These are phyloP conservation scores for Nycticorax nycticorax DNA, from an alignment of 2,113 vertebrate species.

Conservation along the genomic window DNA sequence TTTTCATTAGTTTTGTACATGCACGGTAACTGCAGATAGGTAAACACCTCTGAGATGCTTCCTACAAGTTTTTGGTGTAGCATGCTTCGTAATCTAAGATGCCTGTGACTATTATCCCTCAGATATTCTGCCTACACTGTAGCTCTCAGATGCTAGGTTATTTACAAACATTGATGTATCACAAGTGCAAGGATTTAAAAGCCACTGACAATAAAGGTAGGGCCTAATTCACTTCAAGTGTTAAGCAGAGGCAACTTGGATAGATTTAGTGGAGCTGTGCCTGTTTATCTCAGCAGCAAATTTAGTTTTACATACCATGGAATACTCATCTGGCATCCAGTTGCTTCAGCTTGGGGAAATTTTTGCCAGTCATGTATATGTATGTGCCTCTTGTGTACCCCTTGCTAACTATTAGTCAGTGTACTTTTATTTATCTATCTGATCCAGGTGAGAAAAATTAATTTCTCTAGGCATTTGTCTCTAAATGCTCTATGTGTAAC, in stretches of 20 bases:
- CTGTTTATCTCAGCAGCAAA: slow-evolving; percentile 24
- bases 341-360: neutral
- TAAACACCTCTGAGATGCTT: slow-evolving; percentile 1
- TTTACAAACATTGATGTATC: neutral
- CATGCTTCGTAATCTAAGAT: neutral
- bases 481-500: neutral
- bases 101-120: neutral
- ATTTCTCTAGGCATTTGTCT: neutral
- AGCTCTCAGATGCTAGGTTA: neutral
- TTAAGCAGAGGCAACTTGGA: neutral
- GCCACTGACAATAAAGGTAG: neutral
- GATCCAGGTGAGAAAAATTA: neutral
- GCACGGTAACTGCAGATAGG: neutral
- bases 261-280: slow-evolving; percentile 4
- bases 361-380: neutral
- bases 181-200: neutral
- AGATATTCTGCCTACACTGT: neutral
- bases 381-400: neutral
- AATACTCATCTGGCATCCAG: neutral
- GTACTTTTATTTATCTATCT: neutral
- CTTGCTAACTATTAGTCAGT: neutral
- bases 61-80: neutral
- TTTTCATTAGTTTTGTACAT: neutral
- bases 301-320: neutral
- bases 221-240: neutral